Evolutionary conservation across 1,140 invertebrate species (phyloP).

Genomic region (Drosophila ficusphila): DNA sequence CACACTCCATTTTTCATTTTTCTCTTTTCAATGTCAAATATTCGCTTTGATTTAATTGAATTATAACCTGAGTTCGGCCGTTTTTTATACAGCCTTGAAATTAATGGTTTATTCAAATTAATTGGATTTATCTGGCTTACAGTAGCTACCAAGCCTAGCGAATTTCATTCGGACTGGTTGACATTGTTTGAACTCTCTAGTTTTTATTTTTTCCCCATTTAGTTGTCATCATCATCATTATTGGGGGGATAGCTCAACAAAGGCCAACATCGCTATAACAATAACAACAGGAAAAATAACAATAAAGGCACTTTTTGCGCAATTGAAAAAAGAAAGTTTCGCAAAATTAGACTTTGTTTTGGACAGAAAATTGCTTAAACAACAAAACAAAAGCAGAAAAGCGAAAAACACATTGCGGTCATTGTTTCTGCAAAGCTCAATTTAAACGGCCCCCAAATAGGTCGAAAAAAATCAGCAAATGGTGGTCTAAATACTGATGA

Average conservation of each 20-base stretch:
- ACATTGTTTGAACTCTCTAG: conserved; percentile 20
- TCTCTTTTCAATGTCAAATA: conserved; percentile 3
- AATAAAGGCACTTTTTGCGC: conserved; percentile 33
- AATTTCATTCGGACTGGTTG: conserved; percentile 41
- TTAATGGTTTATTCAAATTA: conserved; percentile 53
- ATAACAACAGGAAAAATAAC: conserved; percentile 33
- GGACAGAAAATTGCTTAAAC: conserved; percentile 45
- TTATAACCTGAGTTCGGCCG: conserved; percentile 5
- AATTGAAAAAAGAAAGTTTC: conserved; percentile 52
- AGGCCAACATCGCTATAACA: conserved; percentile 15
- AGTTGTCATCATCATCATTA: conserved; percentile 50
- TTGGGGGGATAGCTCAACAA: conserved; percentile 23
- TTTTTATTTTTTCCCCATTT: conserved; percentile 30
- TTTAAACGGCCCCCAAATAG: conserved; percentile 31
- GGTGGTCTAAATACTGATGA: conserved; percentile 26
- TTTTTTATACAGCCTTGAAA: conserved; percentile 35
- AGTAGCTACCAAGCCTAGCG: conserved; percentile 36
- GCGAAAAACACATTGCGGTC: conserved; percentile 32
- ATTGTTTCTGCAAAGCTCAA: conserved; percentile 42
- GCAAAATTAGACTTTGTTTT: conserved; percentile 54
- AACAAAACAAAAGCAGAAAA: conserved; percentile 20
- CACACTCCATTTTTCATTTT: not conserved
- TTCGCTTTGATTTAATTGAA: conserved; percentile 17
- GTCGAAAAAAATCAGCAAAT: conserved; percentile 24
- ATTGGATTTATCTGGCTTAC: conserved; percentile 38